Evolutionary conservation across 2,797 vertebrate species (phyloP), one percentile per base, ranked within the genome.

Genomic region (Molossus alvarezi): DNA sequence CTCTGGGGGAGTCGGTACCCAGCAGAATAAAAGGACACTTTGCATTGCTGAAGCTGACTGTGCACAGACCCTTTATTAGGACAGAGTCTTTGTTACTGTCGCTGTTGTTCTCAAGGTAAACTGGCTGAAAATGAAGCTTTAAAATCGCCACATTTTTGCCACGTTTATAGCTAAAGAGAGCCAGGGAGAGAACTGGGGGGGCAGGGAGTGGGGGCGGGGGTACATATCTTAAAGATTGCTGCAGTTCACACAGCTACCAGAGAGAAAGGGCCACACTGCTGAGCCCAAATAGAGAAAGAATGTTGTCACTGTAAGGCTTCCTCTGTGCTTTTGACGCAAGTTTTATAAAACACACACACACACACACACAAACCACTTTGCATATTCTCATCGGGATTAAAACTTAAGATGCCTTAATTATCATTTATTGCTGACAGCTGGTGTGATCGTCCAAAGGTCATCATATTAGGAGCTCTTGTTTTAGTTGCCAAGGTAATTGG

Each of bases 81-180:
- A 15, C 41, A n/a, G 9, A 55, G 4, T 92, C 97, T 95, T 97
- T 97, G 96, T 97, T 93, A 79, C 20, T 85, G 67, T 85, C 96
- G 93, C 96, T 94, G 62, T 96, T 98, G 95, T 90, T 97, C 84
- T 51, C 91, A 91, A 55, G 81, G 2, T 62, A 91, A 94, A 57
- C 93, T 92, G 45, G 4, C 57, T 96, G 94, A 92, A 83, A 94
- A 80, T 0, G 79, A 62, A 73, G 88, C 79, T 73, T 95, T 88
- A 90, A 88, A 93, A 51, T 13, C 20, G 15, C 77, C n/a, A 5
- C 88, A 15, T 85, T 90, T 73, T 86, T 33, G 88, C 75, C 76
- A 75, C 33, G 7, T 48, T 72, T 45, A 29, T 81, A 86, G 95
- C 83, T 64, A 45, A 57, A 60, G 33, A 73, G 58, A 89, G 21